phyloP scores from a whole-genome alignment of 2,113 vertebrate species.

The Anoplopoma fimbria region DNA sequence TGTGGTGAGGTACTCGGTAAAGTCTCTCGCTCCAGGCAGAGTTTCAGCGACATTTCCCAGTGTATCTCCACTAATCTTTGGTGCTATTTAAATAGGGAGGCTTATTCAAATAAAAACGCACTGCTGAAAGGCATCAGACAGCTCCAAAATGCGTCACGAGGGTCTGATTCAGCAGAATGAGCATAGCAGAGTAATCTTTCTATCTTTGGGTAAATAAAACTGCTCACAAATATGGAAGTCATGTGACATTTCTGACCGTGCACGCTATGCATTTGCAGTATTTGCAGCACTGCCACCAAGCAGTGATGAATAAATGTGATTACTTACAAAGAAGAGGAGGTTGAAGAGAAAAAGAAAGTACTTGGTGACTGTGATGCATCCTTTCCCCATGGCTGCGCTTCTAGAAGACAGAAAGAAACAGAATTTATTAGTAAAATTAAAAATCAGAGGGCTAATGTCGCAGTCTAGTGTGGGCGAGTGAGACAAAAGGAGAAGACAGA shows the following conservation, averaged over 20 bases:
- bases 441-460: background rate
- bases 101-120: constrained; percentile 37
- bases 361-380: constrained; percentile 92
- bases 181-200: background rate
- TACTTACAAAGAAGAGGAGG: constrained; percentile 95
- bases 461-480: background rate
- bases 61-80: constrained; percentile 15
- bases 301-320: background rate
- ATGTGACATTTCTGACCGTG: background rate
- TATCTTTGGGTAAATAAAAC: constrained; percentile 9
- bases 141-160: background rate
- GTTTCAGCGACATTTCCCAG: constrained; percentile 19
- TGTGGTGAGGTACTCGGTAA: constrained; percentile 1
- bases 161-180: background rate
- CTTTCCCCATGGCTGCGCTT: constrained; percentile 80
- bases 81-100: constrained; percentile 20
- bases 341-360: constrained; percentile 99
- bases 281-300: background rate
- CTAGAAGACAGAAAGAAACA: constrained; percentile 60
- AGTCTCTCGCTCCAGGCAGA: constrained; percentile 5
- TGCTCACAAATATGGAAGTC: constrained; percentile 3
- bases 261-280: background rate
- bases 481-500: constrained; percentile 9
- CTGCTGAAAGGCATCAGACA: background rate
- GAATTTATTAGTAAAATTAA: constrained; percentile 11